phyloP scores from a whole-genome alignment of 2,888 invertebrate species.

The Clusia tigrina region DNA sequence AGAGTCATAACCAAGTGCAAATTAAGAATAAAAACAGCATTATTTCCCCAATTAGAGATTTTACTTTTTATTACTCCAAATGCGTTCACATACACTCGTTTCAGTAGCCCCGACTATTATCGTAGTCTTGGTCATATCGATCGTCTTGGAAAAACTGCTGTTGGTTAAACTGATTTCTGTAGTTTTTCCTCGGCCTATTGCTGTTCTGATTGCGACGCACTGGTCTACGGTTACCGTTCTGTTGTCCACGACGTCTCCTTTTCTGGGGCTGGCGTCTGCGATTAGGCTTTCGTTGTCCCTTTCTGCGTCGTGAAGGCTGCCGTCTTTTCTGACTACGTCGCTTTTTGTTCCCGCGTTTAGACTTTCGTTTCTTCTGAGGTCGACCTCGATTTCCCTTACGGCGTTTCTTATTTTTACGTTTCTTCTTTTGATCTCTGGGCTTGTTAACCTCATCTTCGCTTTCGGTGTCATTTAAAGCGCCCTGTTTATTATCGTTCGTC shows the following conservation, averaged over 20 bases:
- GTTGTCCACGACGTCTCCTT: constrained; percentile 3
- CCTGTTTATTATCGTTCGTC: constrained; percentile 7
- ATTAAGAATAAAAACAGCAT: no score
- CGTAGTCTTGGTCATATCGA: no score
- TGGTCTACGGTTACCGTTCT: constrained; percentile 16
- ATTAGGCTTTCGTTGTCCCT: constrained; percentile 20
- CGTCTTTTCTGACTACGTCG: constrained; percentile 18
- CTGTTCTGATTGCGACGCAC: not conserved
- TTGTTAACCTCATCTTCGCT: constrained; percentile 21
- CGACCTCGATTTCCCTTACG: constrained; percentile 15
- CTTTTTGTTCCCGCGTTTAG: constrained; percentile 23
- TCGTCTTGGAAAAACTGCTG: no score
- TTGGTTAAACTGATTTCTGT: no score
- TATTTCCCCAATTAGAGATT: no score
- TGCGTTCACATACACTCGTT: no score
- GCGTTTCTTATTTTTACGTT: constrained; percentile 12
- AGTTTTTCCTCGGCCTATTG: no score
- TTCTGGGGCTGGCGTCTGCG: constrained; percentile 21
- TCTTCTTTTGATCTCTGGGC: constrained; percentile 13
- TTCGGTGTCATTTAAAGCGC: constrained; percentile 5
- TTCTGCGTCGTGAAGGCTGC: constrained; percentile 25
- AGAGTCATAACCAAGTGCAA: no score
- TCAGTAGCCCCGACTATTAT: no score
- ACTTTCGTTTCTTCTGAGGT: no score
- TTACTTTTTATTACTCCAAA: no score